Conservation (phyloP, 2,888 invertebrate genomes). For the Drosophila yooni region DNA sequence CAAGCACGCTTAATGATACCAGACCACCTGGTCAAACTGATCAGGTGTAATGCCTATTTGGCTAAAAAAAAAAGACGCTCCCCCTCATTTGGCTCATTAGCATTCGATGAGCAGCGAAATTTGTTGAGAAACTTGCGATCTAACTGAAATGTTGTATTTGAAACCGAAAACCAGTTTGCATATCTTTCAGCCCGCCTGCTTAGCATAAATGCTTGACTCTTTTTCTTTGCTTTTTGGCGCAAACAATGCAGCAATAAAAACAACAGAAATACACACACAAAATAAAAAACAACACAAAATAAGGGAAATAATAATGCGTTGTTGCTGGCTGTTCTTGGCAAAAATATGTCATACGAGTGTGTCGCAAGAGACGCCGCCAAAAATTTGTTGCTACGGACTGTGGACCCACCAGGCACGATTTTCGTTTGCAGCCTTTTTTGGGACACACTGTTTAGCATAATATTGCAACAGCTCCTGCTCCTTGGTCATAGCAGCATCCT, state of each 20-base stretch:
- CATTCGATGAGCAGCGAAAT: constrained; percentile 60
- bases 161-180: constrained; percentile 66
- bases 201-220: constrained; percentile 50
- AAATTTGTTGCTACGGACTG: constrained; percentile 71
- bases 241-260: constrained; percentile 62
- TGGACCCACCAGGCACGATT: constrained; percentile 65
- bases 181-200: constrained; percentile 43
- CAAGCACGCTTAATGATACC: constrained; percentile 14
- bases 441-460: constrained; percentile 77
- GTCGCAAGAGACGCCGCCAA: constrained; percentile 85
- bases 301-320: constrained; percentile 56
- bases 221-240: constrained; percentile 8
- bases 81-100: constrained; percentile 55
- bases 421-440: constrained; percentile 81
- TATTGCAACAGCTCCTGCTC: constrained; percentile 50
- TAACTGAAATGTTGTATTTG: constrained; percentile 6
- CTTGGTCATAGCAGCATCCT: constrained; percentile 22
- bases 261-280: neutral
- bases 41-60: constrained; percentile 56
- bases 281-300: neutral
- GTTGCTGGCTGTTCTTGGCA: constrained; percentile 51
- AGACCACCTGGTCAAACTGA: constrained; percentile 62
- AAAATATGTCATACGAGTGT: constrained; percentile 83
- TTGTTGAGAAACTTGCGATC: constrained; percentile 37
- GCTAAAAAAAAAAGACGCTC: constrained; percentile 53